Conservation (phyloP, 2,888 invertebrate species). For the Parelbella ahira region DNA sequence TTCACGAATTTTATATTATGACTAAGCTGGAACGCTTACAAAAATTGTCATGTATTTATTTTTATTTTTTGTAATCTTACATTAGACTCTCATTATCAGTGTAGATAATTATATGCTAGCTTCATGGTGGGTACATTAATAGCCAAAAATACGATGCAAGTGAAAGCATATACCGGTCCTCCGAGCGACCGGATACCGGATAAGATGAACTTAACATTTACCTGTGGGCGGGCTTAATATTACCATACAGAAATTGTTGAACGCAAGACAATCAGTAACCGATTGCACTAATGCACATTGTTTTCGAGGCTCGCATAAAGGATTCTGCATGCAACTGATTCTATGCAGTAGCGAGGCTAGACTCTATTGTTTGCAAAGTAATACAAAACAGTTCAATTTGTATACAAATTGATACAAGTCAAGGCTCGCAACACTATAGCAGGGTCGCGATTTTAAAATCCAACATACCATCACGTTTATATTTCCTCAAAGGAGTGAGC, state of each 20-base stretch:
- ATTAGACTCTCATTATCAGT: too few species aligned
- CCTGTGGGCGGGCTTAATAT: constrained; percentile 15
- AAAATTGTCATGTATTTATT: too few species aligned
- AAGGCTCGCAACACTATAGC: constrained; percentile 9
- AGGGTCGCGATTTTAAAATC: too few species aligned
- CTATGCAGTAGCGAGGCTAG: constrained; percentile 5
- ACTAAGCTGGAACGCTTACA: too few species aligned
- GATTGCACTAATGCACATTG: constrained; percentile 10
- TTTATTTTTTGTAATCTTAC: too few species aligned
- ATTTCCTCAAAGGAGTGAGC: too few species aligned
- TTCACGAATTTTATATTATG: too few species aligned
- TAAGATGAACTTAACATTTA: constrained; percentile 16
- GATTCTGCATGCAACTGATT: constrained; percentile 14
- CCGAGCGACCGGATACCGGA: constrained; percentile 4
- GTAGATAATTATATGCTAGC: background rate
- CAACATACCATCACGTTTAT: too few species aligned
- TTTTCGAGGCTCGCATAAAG: constrained; percentile 8
- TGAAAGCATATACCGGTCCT: constrained; percentile 13
- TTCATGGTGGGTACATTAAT: constrained; percentile 1
- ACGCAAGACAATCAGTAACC: constrained; percentile 8
- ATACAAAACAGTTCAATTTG: constrained; percentile 1
- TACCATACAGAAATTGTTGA: constrained; percentile 8
- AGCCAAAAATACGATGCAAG: constrained; percentile 13
- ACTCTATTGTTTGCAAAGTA: constrained; percentile 14
- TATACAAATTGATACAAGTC: background rate